These are phyloP conservation scores for Brenthis hecate DNA, from an alignment of 2,888 invertebrate species.

Conservation along the genomic window DNA sequence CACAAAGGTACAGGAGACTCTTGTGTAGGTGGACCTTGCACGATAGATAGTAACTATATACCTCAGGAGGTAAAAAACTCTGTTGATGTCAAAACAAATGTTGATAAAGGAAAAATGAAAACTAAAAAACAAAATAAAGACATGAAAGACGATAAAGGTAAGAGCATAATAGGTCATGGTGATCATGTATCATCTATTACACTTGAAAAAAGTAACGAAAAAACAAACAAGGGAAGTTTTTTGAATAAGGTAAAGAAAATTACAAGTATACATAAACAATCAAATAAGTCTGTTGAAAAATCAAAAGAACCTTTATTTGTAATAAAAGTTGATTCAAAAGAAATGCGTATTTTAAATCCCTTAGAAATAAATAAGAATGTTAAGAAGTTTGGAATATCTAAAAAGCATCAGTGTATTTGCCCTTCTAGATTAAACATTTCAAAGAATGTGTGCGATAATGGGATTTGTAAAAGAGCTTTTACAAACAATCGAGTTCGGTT, in stretches of 20 bases:
- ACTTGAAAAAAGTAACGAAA: background rate
- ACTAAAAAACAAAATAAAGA: background rate
- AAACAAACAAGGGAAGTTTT: background rate
- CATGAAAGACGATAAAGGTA: background rate
- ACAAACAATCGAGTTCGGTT: slow-evolving; percentile 45
- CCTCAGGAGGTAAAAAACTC: background rate
- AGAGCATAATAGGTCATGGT: background rate
- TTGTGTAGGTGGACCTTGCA: slow-evolving; percentile 26
- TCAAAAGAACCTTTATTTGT: slow-evolving; percentile 46
- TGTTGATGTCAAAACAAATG: background rate
- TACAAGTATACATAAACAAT: slow-evolving; percentile 17
- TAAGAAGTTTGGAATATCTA: slow-evolving; percentile 39
- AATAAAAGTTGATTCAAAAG: slow-evolving; percentile 47
- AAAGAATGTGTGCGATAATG: slow-evolving; percentile 40
- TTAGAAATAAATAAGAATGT: slow-evolving; percentile 48
- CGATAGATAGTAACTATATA: background rate
- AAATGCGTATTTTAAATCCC: slow-evolving; percentile 48
- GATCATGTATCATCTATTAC: background rate
- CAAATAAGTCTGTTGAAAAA: slow-evolving; percentile 15
- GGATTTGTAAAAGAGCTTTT: slow-evolving; percentile 43
- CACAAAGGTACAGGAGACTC: slow-evolving; percentile 26
- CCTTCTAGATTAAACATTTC: slow-evolving; percentile 39
- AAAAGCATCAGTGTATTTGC: slow-evolving; percentile 46
- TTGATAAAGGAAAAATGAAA: background rate
- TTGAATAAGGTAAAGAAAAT: slow-evolving; percentile 9